Percentiles rank a stretch among this genome's conserved stretches.
phyloP scores from a whole-genome alignment of 2,888 invertebrate species.

The Keiferia lycopersicella region DNA sequence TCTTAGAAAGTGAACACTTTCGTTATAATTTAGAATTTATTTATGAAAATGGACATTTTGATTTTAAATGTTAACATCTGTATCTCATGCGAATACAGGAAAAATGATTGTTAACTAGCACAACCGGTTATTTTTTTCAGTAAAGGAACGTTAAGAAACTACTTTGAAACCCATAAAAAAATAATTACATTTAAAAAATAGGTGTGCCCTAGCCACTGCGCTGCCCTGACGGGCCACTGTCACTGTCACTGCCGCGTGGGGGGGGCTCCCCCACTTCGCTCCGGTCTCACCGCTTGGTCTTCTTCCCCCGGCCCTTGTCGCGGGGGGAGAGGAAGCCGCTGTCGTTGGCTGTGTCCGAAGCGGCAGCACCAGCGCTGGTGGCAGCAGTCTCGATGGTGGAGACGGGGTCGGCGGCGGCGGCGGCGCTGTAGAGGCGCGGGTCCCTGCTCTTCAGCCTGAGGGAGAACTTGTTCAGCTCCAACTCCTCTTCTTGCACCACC shows the following conservation, averaged over 20 bases:
- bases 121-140: no score
- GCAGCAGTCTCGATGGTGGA: background rate
- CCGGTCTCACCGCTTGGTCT: background rate
- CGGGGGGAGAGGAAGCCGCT: no score
- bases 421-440: conserved; percentile 46
- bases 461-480: conserved; percentile 51
- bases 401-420: conserved; percentile 34
- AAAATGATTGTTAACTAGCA: no score
- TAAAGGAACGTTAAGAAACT: no score
- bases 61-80: background rate
- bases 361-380: background rate
- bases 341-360: background rate
- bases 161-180: background rate
- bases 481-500: conserved; percentile 49
- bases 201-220: background rate
- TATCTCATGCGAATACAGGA: no score
- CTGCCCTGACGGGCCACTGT: no score
- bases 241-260: background rate
- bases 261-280: background rate
- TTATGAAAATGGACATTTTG: no score
- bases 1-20: background rate
- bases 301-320: background rate
- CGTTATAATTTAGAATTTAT: background rate
- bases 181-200: background rate
- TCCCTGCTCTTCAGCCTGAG: conserved; percentile 50